phyloP scores from a whole-genome alignment of 2,888 invertebrate genomes.

The Microctonus brassicae region DNA sequence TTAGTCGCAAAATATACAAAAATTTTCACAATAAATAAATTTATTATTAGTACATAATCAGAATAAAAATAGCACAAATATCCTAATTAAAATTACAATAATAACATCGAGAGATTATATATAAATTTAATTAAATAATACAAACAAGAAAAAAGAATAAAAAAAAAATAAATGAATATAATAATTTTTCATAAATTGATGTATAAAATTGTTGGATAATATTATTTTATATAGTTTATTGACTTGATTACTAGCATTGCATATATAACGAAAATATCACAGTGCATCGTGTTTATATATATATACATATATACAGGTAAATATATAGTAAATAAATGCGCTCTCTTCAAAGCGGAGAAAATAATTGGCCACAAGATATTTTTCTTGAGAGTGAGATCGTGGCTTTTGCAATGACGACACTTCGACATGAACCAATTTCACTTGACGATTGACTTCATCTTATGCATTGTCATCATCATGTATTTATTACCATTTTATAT shows the following conservation, averaged over 20 bases:
- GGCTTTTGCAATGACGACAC: constrained; percentile 42
- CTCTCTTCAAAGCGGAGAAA: constrained; percentile 6
- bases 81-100: too few species aligned
- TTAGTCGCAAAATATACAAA: too few species aligned
- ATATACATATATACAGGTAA: not conserved
- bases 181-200: not conserved
- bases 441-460: constrained; percentile 23
- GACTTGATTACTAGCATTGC: constrained; percentile 7
- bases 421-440: constrained; percentile 20
- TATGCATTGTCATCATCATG: constrained; percentile 16
- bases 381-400: not conserved
- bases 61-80: too few species aligned
- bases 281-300: not conserved
- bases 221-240: constrained; percentile 3
- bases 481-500: not conserved
- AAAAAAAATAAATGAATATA: not conserved
- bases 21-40: too few species aligned
- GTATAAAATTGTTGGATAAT: not conserved
- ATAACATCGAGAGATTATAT: too few species aligned
- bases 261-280: not conserved
- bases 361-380: constrained; percentile 42
- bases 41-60: too few species aligned
- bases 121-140: not conserved
- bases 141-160: not conserved
- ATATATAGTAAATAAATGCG: not conserved